These are phyloP conservation scores for Drosophila melanogaster DNA, from an alignment of 1,140 invertebrate species.

Conservation along the genomic window DNA sequence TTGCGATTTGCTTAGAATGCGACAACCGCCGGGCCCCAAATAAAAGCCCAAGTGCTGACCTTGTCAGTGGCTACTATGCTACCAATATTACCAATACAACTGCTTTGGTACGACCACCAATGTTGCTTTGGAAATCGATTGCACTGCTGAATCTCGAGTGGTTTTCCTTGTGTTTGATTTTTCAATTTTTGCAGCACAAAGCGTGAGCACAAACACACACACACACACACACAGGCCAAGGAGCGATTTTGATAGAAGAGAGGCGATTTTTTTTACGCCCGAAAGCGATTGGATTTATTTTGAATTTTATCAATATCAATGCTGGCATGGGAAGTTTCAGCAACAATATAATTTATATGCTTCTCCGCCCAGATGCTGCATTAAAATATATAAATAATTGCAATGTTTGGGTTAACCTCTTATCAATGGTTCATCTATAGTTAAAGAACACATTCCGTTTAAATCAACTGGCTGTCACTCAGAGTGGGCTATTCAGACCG, in stretches of 20 bases:
- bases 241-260: conserved; percentile 1
- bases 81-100: conserved; percentile 6
- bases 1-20: conserved; percentile 64
- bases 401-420: conserved; percentile 2
- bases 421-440: conserved; percentile 21
- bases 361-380: not conserved
- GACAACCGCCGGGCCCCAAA: conserved; percentile 73
- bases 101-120: conserved; percentile 4
- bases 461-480: conserved; percentile 13
- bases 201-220: conserved; percentile 31
- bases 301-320: not conserved
- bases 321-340: too few relatives aligned
- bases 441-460: conserved; percentile 13
- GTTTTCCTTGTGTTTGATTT: conserved; percentile 83
- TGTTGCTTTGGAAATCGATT: conserved; percentile 14
- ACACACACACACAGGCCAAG: conserved; percentile 10
- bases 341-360: not conserved
- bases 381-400: conserved; percentile 1
- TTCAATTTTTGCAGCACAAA: conserved; percentile 71
- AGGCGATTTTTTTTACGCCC: not conserved
- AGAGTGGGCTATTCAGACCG: not conserved
- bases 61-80: conserved; percentile 61
- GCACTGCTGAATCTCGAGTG: conserved; percentile 62
- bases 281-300: not conserved
- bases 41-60: conserved; percentile 72